These are phyloP conservation scores for Drosophila kurseongensis DNA, from an alignment of 1,140 invertebrate genomes.

Conservation along the genomic window DNA sequence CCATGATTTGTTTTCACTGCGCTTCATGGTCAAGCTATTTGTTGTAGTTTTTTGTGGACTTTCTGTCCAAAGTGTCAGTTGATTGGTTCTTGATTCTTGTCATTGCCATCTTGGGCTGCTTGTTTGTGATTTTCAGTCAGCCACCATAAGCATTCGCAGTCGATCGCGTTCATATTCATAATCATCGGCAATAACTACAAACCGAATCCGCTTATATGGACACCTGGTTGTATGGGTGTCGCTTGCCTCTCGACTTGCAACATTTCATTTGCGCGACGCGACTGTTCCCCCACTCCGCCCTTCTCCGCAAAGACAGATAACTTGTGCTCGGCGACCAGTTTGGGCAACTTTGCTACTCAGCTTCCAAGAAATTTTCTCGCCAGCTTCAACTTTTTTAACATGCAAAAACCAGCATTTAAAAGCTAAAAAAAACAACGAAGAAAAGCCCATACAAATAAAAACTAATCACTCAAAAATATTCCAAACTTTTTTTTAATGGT, in stretches of 20 bases:
- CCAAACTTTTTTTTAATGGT: slow-evolving; percentile 5
- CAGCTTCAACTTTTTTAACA: slow-evolving; percentile 46
- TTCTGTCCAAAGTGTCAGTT: slow-evolving; percentile 16
- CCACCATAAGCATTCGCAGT: slow-evolving; percentile 25
- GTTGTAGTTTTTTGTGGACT: background rate
- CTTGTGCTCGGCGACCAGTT: slow-evolving; percentile 45
- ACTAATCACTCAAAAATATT: slow-evolving; percentile 23
- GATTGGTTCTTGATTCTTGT: slow-evolving; percentile 46
- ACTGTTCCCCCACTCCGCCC: slow-evolving; percentile 8
- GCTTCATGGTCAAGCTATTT: slow-evolving; percentile 1
- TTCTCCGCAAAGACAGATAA: slow-evolving; percentile 17
- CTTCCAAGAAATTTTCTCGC: slow-evolving; percentile 66
- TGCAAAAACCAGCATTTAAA: slow-evolving; percentile 38
- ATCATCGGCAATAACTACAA: slow-evolving; percentile 33
- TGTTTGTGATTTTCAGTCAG: slow-evolving; percentile 39
- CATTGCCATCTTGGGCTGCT: slow-evolving; percentile 37
- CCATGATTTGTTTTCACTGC: background rate
- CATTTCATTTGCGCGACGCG: slow-evolving; percentile 47
- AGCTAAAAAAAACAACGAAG: slow-evolving; percentile 3
- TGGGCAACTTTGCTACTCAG: slow-evolving; percentile 45
- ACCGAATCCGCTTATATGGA: slow-evolving; percentile 58
- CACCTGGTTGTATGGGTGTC: slow-evolving; percentile 52
- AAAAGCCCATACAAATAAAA: slow-evolving; percentile 28
- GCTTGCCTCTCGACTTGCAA: slow-evolving; percentile 60
- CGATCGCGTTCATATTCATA: slow-evolving; percentile 41